A percentile compares a stretch with the other conserved stretches of the same genome.
Conservation (phyloP, 2,113 vertebrate genomes). For the human region DNA sequence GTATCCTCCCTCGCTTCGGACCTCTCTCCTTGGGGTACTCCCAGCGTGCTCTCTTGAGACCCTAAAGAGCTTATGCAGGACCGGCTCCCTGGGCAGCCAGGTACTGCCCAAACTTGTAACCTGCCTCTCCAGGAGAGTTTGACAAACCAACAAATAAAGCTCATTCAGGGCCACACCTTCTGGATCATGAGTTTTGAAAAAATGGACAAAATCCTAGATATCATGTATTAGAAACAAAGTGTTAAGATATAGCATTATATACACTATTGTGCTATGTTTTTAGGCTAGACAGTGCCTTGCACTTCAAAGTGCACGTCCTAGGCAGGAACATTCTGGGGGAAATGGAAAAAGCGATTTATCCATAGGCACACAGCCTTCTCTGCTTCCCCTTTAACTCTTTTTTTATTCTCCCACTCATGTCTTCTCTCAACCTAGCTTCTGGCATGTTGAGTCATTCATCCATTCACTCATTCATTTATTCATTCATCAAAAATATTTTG, state of each 20-base stretch:
- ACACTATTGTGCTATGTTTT: not conserved
- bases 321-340: not conserved
- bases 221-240: not conserved
- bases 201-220: not conserved
- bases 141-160: not conserved
- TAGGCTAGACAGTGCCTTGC: not conserved
- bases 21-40: not conserved
- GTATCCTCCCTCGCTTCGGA: not conserved
- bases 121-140: not conserved
- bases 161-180: not conserved
- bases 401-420: not conserved
- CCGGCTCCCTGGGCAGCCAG: not conserved
- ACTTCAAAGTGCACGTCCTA: not conserved
- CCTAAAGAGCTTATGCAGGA: not conserved
- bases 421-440: not conserved
- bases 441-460: not conserved
- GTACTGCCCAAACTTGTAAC: not conserved
- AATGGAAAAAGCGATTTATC: not conserved
- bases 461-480: not conserved
- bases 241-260: not conserved
- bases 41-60: not conserved
- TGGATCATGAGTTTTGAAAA: not conserved
- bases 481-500: not conserved
- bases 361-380: not conserved
- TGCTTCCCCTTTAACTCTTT: not conserved